Evolutionary conservation across 2,113 vertebrate species (phyloP), one percentile per base, ranked within the genome.

Genomic region (pig (Sus scrofa)): DNA sequence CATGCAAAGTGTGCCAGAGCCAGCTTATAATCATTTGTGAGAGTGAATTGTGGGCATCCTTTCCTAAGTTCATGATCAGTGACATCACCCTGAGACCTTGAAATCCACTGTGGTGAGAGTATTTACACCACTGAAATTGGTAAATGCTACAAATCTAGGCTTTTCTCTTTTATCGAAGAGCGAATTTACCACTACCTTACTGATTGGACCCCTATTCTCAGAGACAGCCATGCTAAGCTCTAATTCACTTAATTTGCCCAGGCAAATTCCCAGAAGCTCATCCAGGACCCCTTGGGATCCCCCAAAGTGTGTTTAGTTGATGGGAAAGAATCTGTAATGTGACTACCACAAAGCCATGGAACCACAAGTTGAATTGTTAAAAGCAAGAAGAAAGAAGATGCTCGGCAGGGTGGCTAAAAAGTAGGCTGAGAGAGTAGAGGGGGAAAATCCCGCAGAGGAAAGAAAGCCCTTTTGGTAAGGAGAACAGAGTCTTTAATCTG

Each of bases 401-500:
- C 60, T 92, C 50, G 12, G 30, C 56, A 37, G 24, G 30, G 32
- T 56, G 44, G 39, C 44, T 86, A 2, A 22, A 58, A 52, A 73
- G 32, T 0, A 34, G 24, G 84, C 32, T 54, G 15, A 3, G 12
- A 62, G 50, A 86, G 60, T 26, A 52, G 39, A 92, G 20, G 30
- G 54, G 73, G 26, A 12, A 62, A 62, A 50, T 39, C 44, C 34
- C 32, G n/a, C 3, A 2, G 14, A 14, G 65, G 24, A 39, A 62
- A 68, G 65, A 89, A 84, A 70, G 67, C 67, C 12, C 50, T 88
- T 88, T 77, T 77, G 20, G 88, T 7, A 20, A 52, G 62, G 65
- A 85, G 63, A 73, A 56, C 0, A 19, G 70, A 85, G 75, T 30
- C 32, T 92, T 95, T 91, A 50, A 77, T 94, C 93, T 86, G 50